These are phyloP conservation scores for Aphaenogaster rudis DNA, from an alignment of 1,140 invertebrate species.

Conservation along the genomic window DNA sequence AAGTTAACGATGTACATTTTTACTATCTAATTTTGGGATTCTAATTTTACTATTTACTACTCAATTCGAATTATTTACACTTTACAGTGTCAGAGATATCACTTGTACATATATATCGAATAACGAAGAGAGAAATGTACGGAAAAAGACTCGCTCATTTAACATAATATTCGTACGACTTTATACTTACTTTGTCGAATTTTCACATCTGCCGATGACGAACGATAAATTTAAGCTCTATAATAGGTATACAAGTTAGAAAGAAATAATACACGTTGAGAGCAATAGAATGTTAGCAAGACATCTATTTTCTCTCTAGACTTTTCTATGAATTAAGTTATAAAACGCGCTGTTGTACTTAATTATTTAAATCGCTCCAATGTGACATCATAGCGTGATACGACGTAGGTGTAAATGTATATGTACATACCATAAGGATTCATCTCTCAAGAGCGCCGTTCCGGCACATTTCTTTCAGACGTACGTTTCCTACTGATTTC, in stretches of 20 bases:
- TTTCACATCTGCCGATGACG: not conserved
- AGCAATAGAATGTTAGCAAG: conserved; percentile 27
- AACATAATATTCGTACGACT: conserved; percentile 24
- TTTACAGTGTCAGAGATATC: not conserved
- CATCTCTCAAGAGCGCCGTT: not conserved
- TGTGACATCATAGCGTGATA: not conserved
- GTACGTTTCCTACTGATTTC: conserved; percentile 7
- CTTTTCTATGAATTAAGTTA: conserved; percentile 42
- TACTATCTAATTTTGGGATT: conserved; percentile 11
- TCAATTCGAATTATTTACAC: conserved; percentile 24
- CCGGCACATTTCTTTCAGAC: conserved; percentile 15
- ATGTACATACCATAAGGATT: conserved; percentile 33
- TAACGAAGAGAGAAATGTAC: not conserved
- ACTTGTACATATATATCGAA: conserved; percentile 35
- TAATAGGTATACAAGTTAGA: conserved; percentile 38
- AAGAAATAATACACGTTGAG: conserved; percentile 6
- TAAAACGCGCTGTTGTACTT: conserved; percentile 48
- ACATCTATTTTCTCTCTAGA: conserved; percentile 50
- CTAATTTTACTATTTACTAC: conserved; percentile 12
- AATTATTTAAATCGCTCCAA: conserved; percentile 50
- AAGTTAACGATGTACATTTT: conserved; percentile 3
- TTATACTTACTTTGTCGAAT: conserved; percentile 38
- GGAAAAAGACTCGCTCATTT: conserved; percentile 21
- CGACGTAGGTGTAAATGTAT: conserved; percentile 21
- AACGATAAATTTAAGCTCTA: conserved; percentile 22